Evolutionary conservation across 2,888 invertebrate genomes (phyloP).

Genomic region (Drosophila neonasuta): DNA sequence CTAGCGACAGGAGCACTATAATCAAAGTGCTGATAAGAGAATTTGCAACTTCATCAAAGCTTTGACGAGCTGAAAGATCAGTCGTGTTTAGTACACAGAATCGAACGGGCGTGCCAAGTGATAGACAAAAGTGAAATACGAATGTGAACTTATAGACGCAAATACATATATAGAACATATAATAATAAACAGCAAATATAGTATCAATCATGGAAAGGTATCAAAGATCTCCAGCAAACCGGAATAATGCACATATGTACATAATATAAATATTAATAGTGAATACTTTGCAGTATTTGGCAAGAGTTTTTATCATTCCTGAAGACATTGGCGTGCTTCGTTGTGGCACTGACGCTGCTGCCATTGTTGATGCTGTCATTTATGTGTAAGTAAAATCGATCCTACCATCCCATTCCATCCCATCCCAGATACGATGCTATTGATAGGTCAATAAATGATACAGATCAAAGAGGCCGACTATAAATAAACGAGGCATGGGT

Average conservation of each 20-base stretch:
- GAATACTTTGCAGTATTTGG: slow-evolving; percentile 68
- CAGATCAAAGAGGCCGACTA: slow-evolving; percentile 58
- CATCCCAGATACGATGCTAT: slow-evolving; percentile 31
- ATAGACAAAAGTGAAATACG: slow-evolving; percentile 37
- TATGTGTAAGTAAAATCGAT: slow-evolving; percentile 78
- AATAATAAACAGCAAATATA: slow-evolving; percentile 17
- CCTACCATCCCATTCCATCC: neutral
- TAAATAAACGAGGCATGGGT: slow-evolving; percentile 68
- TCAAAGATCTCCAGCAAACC: neutral
- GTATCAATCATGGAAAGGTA: slow-evolving; percentile 50
- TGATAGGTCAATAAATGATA: slow-evolving; percentile 32
- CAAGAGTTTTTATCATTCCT: slow-evolving; percentile 76
- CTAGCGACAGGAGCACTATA: slow-evolving; percentile 40
- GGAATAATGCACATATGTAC: neutral
- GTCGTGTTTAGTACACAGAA: slow-evolving; percentile 52
- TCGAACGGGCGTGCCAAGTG: slow-evolving; percentile 45
- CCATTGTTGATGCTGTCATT: slow-evolving; percentile 79
- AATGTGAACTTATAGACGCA: slow-evolving; percentile 11
- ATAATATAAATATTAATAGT: slow-evolving; percentile 3
- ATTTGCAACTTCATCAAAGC: slow-evolving; percentile 43
- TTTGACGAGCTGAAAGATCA: slow-evolving; percentile 46
- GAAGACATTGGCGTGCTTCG: slow-evolving; percentile 78
- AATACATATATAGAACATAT: slow-evolving; percentile 11
- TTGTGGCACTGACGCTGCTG: slow-evolving; percentile 75
- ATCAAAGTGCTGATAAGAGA: slow-evolving; percentile 50